These are phyloP conservation scores for Prochilodus magdalenae DNA, from an alignment of 2,113 vertebrate species.

Conservation along the genomic window DNA sequence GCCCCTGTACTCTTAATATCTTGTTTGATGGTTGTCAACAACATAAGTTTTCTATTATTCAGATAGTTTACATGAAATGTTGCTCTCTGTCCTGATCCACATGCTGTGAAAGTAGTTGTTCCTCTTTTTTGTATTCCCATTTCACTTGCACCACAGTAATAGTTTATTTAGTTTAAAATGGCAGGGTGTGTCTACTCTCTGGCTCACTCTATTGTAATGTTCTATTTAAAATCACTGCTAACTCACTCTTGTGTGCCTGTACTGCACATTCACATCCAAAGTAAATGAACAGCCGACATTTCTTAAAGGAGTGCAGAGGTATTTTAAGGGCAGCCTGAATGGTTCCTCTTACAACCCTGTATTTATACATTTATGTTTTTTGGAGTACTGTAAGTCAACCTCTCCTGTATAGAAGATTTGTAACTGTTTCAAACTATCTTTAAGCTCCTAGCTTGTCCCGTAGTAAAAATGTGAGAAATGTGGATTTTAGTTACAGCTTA, in stretches of 20 bases:
- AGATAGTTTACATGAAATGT: not conserved
- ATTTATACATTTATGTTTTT: not conserved
- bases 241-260: not conserved
- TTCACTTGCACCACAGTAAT: conserved; percentile 19
- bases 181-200: conserved; percentile 38
- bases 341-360: not conserved
- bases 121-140: not conserved
- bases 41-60: not conserved
- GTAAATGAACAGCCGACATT: not conserved
- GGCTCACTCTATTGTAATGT: conserved; percentile 37
- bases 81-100: not conserved
- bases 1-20: not conserved
- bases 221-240: conserved; percentile 35
- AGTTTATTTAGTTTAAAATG: conserved; percentile 45
- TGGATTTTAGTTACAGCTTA: not conserved
- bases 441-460: too few species aligned
- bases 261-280: not conserved
- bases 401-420: too few species aligned
- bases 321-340: not conserved
- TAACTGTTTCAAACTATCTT: too few species aligned
- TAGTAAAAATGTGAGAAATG: not conserved
- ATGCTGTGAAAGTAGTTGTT: conserved; percentile 9
- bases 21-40: not conserved
- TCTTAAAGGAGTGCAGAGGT: not conserved
- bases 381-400: not conserved